A percentile compares a stretch with the other conserved stretches of the same genome.
phyloP scores from a whole-genome alignment of 2,113 vertebrate species.

The Clarias batrachus region DNA sequence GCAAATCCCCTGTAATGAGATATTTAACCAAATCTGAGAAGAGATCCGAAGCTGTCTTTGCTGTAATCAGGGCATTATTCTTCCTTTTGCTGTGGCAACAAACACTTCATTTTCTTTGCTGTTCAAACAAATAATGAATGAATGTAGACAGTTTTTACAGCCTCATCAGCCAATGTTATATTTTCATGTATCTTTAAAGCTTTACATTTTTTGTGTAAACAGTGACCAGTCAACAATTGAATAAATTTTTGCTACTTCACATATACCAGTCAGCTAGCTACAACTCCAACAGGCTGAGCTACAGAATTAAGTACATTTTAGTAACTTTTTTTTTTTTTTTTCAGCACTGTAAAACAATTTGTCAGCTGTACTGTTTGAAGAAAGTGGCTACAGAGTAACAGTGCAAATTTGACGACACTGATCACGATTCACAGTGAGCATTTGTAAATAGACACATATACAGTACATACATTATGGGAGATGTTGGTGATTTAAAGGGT shows the following conservation, averaged over 20 bases:
- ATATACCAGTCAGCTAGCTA: slow-evolving; percentile 1
- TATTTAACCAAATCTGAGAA: neutral
- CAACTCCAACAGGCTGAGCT: neutral
- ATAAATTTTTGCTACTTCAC: neutral
- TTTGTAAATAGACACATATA: neutral
- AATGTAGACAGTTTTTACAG: neutral
- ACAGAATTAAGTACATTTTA: neutral
- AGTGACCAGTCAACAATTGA: neutral
- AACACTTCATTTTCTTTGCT: neutral
- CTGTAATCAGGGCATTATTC: neutral
- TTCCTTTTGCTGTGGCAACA: neutral
- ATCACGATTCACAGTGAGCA: slow-evolving; percentile 9
- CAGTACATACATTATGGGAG: neutral
- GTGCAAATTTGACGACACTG: slow-evolving; percentile 5
- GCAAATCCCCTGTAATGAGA: neutral
- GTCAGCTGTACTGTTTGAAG: neutral
- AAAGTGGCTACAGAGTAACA: slow-evolving; percentile 7
- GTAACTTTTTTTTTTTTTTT: neutral
- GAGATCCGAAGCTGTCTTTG: neutral
- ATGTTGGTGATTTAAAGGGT: neutral
- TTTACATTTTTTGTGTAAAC: slow-evolving; percentile 8
- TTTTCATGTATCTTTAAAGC: neutral
- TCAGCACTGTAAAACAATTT: slow-evolving; percentile 11
- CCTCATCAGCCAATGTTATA: neutral
- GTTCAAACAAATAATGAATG: neutral